Conservation (phyloP, 2,113 vertebrate species). For the Psammodynastes pulverulentus region DNA sequence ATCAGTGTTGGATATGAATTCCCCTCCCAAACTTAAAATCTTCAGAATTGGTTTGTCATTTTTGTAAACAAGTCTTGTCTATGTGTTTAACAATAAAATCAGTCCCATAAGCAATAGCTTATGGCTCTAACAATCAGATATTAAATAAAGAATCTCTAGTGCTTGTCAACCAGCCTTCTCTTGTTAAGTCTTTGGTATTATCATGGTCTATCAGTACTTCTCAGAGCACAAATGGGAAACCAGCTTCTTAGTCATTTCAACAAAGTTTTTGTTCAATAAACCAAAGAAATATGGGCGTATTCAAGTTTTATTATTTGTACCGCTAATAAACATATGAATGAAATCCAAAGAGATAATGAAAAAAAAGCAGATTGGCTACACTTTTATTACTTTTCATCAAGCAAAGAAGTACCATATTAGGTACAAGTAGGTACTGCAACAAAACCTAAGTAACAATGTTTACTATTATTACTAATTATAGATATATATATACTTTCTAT, state of each 20-base stretch:
- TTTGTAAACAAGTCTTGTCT: background rate
- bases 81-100: background rate
- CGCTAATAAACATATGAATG: too few species aligned
- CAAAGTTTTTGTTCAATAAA: background rate
- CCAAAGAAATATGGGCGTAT: background rate
- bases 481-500: background rate
- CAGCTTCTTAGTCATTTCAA: background rate
- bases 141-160: background rate
- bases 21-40: background rate
- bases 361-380: background rate
- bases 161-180: background rate
- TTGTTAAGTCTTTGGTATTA: background rate
- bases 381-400: background rate
- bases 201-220: background rate
- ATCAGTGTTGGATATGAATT: background rate
- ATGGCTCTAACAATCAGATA: background rate
- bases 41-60: background rate
- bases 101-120: background rate
- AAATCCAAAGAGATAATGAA: background rate
- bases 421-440: background rate
- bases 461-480: background rate
- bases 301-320: background rate
- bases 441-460: background rate
- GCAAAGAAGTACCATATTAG: background rate
- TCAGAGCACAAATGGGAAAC: background rate